phyloP scores from a whole-genome alignment of 1,140 invertebrate species.

The Dendroctonus ponderosae region DNA sequence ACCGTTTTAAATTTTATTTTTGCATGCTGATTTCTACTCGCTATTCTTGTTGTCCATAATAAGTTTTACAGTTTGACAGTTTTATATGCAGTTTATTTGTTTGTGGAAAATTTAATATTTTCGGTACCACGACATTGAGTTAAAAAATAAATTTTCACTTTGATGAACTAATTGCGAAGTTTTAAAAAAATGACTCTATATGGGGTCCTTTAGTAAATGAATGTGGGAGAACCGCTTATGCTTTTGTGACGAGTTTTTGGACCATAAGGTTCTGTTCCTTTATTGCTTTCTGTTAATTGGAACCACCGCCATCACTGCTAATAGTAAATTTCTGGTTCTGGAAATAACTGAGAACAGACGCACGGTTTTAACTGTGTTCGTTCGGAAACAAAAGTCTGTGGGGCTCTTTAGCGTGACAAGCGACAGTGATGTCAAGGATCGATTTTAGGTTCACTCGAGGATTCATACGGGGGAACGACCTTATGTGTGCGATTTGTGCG shows the following conservation, averaged over 20 bases:
- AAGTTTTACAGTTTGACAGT: no score
- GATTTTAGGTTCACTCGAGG: constrained; percentile 57
- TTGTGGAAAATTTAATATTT: no score
- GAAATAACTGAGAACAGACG: no score
- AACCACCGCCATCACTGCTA: neutral
- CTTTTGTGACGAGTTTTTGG: neutral
- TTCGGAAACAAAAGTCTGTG: neutral
- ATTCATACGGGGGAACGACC: constrained; percentile 65
- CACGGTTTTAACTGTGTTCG: neutral
- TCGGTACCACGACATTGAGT: no score
- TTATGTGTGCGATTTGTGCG: constrained; percentile 54
- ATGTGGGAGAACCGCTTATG: neutral
- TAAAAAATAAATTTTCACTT: no score
- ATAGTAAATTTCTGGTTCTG: neutral
- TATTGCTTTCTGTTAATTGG: neutral
- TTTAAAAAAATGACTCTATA: neutral
- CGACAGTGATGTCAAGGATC: neutral
- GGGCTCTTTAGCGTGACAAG: neutral
- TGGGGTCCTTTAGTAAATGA: neutral
- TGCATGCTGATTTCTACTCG: no score
- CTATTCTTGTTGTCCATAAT: no score
- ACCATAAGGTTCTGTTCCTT: neutral
- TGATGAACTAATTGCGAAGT: no score
- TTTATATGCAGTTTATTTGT: no score
- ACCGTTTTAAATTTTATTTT: no score